Percentiles rank a stretch among this genome's conserved stretches.
Evolutionary conservation across 2,888 invertebrate genomes (phyloP).

Genomic region (Tyria jacobaeae): DNA sequence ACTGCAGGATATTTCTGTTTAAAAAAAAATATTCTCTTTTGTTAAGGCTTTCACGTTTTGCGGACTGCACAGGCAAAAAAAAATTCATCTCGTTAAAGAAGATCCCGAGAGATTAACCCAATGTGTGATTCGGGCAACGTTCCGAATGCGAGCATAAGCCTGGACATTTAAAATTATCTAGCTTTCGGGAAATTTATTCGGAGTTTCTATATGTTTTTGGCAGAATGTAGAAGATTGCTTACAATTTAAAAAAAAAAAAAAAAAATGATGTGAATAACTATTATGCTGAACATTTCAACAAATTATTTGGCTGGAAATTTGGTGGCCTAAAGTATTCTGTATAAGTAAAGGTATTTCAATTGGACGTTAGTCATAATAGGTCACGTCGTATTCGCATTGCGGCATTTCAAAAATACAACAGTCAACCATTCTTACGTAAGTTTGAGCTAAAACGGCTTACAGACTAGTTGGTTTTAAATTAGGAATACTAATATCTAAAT

Average conservation of each 20-base stretch:
- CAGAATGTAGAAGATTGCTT: slow-evolving; percentile 20
- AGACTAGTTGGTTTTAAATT: background rate
- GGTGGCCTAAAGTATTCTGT: background rate
- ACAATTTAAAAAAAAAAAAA: slow-evolving; percentile 19
- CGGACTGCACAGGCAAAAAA: slow-evolving; percentile 41
- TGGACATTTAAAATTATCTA: slow-evolving; percentile 51
- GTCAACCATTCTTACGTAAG: slow-evolving; percentile 1
- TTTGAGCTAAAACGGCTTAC: background rate
- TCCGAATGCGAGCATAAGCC: slow-evolving; percentile 43
- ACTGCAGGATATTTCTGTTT: slow-evolving; percentile 22
- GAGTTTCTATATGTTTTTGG: slow-evolving; percentile 31
- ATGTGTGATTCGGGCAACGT: slow-evolving; percentile 47
- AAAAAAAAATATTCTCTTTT: slow-evolving; percentile 26
- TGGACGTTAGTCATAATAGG: background rate
- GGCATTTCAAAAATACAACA: slow-evolving; percentile 1
- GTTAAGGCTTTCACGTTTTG: slow-evolving; percentile 37
- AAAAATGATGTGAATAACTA: slow-evolving; percentile 31
- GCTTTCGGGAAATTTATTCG: slow-evolving; percentile 39
- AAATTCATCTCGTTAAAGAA: slow-evolving; percentile 35
- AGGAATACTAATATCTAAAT: background rate
- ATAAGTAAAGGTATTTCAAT: slow-evolving; percentile 3
- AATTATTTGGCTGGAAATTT: background rate
- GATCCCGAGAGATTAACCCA: slow-evolving; percentile 45
- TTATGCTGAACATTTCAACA: background rate
- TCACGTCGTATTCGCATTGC: slow-evolving; percentile 9